Conservation (phyloP, 1,140 invertebrate genomes). For the Lethocerus indicus region DNA sequence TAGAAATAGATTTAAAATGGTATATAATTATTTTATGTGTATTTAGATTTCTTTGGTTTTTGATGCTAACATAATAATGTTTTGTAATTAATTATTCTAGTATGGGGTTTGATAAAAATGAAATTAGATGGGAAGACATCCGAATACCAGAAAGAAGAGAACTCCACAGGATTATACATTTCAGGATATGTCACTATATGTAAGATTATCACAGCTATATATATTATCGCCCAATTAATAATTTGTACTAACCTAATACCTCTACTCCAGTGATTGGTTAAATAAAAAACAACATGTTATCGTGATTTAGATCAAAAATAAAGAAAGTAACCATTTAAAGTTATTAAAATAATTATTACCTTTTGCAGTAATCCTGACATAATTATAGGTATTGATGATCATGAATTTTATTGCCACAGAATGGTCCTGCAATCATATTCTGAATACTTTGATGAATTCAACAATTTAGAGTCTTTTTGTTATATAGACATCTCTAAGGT, state of each 20-base stretch:
- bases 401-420: slow-evolving; percentile 37
- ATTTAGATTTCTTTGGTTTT: no score
- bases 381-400: slow-evolving; percentile 31
- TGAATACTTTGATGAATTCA: slow-evolving; percentile 29
- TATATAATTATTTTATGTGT: no score
- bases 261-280: not conserved
- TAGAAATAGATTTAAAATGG: no score
- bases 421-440: slow-evolving; percentile 41
- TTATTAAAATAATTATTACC: not conserved
- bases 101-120: no score
- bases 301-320: not conserved
- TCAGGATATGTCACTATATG: slow-evolving; percentile 5
- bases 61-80: no score
- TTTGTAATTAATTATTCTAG: no score
- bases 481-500: no score
- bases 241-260: not conserved
- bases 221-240: not conserved
- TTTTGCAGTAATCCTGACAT: slow-evolving; percentile 38
- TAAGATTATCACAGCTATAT: not conserved
- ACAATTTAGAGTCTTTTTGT: slow-evolving; percentile 26
- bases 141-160: slow-evolving; percentile 3
- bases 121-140: not conserved
- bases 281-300: not conserved
- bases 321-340: not conserved
- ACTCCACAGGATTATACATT: slow-evolving; percentile 1